These are phyloP conservation scores for Synodontis membranacea DNA, from an alignment of 2,113 vertebrate species.

Conservation along the genomic window DNA sequence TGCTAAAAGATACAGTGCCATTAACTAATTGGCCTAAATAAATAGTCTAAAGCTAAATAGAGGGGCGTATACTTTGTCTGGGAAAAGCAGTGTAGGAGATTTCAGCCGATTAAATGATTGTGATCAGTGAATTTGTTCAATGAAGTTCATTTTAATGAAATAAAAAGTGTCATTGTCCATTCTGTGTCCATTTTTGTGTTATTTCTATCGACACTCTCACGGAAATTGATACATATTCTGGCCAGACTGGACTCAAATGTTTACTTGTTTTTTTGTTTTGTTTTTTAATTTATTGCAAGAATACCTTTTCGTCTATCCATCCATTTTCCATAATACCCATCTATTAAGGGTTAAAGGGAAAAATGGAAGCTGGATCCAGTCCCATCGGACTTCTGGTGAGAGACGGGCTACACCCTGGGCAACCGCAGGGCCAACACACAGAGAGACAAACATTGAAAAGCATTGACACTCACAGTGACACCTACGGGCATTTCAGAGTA, in stretches of 20 bases:
- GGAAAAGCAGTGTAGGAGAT: not conserved
- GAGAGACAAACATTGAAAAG: too few species aligned
- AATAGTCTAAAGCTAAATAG: too few species aligned
- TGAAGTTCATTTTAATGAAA: not conserved
- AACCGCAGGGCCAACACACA: too few species aligned
- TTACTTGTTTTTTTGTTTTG: not conserved
- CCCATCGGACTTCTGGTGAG: too few species aligned
- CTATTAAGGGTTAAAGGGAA: too few species aligned
- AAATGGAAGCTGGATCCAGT: too few species aligned
- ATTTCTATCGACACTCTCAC: not conserved
- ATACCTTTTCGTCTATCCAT: not conserved
- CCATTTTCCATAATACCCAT: too few species aligned
- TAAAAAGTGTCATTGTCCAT: not conserved
- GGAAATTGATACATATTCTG: not conserved
- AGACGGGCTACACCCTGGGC: too few species aligned
- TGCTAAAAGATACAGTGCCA: too few species aligned
- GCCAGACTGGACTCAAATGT: not conserved
- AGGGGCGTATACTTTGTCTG: not conserved
- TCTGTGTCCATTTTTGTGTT: not conserved
- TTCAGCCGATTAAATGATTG: not conserved
- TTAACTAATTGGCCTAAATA: not conserved
- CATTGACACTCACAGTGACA: too few species aligned
- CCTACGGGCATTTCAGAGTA: too few species aligned
- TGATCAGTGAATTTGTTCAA: not conserved
- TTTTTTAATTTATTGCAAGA: not conserved